Percentiles rank a stretch among this genome's conserved stretches.
Evolutionary conservation across 2,113 vertebrate genomes (phyloP).

Genomic region (Cranoglanis bouderius): DNA sequence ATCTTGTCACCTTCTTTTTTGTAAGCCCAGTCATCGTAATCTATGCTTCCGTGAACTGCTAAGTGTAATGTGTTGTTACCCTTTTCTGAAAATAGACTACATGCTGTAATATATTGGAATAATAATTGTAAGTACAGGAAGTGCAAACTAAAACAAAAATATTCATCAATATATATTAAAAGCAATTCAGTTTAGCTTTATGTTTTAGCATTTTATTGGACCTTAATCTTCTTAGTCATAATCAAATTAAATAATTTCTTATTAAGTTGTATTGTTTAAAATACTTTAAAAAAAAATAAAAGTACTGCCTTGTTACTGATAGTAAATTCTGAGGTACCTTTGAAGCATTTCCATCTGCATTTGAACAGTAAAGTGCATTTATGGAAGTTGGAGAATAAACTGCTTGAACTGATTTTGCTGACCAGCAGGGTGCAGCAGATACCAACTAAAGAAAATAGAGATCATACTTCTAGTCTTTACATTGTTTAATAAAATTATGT

Average conservation of each 20-base stretch:
- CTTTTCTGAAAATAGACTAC: not conserved
- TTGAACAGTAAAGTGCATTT: not conserved
- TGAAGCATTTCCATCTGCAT: not conserved
- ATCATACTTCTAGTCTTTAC: not conserved
- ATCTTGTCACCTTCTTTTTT: not conserved
- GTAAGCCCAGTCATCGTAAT: not conserved
- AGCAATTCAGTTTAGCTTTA: not conserved
- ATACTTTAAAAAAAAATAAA: no score
- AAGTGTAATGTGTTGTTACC: not conserved
- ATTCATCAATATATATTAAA: not conserved
- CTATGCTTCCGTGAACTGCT: not conserved
- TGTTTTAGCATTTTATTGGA: not conserved
- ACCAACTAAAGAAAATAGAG: not conserved
- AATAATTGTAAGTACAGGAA: no score
- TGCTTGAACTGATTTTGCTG: not conserved
- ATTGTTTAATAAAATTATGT: not conserved
- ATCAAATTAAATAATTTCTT: not conserved
- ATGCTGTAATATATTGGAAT: not conserved
- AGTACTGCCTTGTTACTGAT: not conserved
- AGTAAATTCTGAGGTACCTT: not conserved
- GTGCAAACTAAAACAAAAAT: no score
- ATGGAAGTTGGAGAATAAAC: not conserved
- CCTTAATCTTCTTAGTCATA: not conserved
- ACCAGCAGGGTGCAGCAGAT: slow-evolving; percentile 62
- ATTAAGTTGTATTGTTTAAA: not conserved